Conservation (phyloP, 2,113 vertebrate genomes). For the Penelope pileata region DNA sequence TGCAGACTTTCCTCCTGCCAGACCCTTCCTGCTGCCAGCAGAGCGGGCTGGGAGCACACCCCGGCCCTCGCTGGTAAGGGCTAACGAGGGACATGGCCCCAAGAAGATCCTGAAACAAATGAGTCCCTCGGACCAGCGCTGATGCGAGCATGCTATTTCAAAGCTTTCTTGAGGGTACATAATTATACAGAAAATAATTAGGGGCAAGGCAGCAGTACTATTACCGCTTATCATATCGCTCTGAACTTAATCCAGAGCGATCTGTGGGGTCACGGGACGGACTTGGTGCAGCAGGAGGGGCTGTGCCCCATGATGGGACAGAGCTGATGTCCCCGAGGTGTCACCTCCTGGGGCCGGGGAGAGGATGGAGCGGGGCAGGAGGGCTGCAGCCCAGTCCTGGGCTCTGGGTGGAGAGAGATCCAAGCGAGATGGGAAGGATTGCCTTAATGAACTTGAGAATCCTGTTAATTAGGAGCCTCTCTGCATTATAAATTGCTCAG, state of each 20-base stretch:
- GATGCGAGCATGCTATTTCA: slow-evolving; percentile 51
- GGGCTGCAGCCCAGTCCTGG: background rate
- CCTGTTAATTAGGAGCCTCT: slow-evolving; percentile 63
- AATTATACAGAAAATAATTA: slow-evolving; percentile 71
- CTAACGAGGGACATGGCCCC: slow-evolving; percentile 46
- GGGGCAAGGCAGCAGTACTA: slow-evolving; percentile 49
- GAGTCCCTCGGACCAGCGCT: slow-evolving; percentile 34
- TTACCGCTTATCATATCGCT: slow-evolving; percentile 67
- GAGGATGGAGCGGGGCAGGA: background rate
- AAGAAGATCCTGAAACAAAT: slow-evolving; percentile 51
- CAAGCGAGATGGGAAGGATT: slow-evolving; percentile 55
- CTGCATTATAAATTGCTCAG: slow-evolving; percentile 42
- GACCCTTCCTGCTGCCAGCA: background rate
- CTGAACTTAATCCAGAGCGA: slow-evolving; percentile 58
- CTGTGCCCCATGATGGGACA: background rate
- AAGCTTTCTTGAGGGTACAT: slow-evolving; percentile 67
- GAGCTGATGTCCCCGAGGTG: background rate
- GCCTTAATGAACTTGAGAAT: slow-evolving; percentile 70
- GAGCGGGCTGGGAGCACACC: background rate
- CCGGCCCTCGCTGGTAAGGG: background rate
- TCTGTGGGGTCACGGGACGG: background rate
- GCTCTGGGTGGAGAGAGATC: background rate
- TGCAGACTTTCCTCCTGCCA: background rate
- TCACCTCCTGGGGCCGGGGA: background rate
- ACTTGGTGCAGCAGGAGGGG: background rate